Percentiles rank a stretch among this genome's conserved stretches.
These are phyloP conservation scores for Sebastiscus albofasciatus DNA, from an alignment of 2,797 vertebrate genomes.

Conservation along the genomic window DNA sequence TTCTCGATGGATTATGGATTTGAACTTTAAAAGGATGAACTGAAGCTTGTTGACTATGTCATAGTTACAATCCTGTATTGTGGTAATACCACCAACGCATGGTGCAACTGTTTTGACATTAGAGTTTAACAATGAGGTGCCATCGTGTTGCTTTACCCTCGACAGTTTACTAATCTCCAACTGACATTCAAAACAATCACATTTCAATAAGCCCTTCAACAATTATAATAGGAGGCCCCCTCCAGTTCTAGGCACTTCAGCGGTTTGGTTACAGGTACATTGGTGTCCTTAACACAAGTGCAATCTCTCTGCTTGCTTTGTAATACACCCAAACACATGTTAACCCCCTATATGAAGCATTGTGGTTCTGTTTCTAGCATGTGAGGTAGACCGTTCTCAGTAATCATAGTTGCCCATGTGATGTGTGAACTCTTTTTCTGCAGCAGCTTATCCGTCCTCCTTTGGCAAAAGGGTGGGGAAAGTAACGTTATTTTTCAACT, in stretches of 20 bases:
- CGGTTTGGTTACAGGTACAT: background rate
- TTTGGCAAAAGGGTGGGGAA: constrained; percentile 2
- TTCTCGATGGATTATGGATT: background rate
- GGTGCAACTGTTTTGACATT: background rate
- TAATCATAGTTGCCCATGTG: constrained; percentile 40
- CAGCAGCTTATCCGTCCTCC: constrained; percentile 57
- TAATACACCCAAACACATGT: background rate
- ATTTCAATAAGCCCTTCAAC: background rate
- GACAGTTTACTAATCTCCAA: background rate
- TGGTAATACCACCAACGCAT: background rate
- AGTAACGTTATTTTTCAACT: constrained; percentile 63
- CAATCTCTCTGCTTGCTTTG: constrained; percentile 8
- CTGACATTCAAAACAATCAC: background rate
- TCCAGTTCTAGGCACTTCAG: background rate
- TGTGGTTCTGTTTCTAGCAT: constrained; percentile 19
- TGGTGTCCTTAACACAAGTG: background rate
- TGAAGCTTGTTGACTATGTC: background rate
- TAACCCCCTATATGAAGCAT: constrained; percentile 8
- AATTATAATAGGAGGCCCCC: background rate
- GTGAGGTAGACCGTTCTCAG: constrained; percentile 12
- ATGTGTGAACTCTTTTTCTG: constrained; percentile 43
- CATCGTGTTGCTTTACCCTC: background rate
- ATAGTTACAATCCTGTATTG: background rate
- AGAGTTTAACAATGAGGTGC: background rate
- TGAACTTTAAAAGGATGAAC: background rate